Evolutionary conservation across 2,888 invertebrate genomes (phyloP).

Genomic region (Apamea anceps): DNA sequence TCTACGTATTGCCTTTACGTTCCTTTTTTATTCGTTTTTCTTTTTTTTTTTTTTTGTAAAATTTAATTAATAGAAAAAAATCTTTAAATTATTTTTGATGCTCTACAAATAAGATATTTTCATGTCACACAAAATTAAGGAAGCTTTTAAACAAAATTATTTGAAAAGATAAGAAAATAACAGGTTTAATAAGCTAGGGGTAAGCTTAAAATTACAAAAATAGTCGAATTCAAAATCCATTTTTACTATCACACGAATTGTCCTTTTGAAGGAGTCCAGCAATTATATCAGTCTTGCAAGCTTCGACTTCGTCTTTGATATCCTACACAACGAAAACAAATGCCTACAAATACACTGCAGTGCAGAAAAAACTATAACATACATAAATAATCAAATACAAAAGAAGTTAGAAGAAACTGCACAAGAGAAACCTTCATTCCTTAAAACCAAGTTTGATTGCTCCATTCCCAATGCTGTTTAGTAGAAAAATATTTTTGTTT

Average conservation of each 20-base stretch:
- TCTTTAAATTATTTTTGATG: conserved; percentile 19
- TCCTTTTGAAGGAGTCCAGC: conserved; percentile 86
- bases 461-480: conserved; percentile 32
- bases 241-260: conserved; percentile 79
- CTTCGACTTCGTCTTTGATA: conserved; percentile 81
- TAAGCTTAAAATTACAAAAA: conserved; percentile 80
- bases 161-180: conserved; percentile 38
- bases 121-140: conserved; percentile 21
- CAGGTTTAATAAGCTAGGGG: conserved; percentile 65
- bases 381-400: background rate
- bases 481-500: conserved; percentile 71
- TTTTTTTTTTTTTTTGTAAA: conserved; percentile 28
- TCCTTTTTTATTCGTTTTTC: conserved; percentile 46
- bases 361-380: conserved; percentile 38
- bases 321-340: conserved; percentile 61
- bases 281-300: conserved; percentile 87
- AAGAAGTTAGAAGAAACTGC: conserved; percentile 34
- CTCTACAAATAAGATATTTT: conserved; percentile 13
- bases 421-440: conserved; percentile 29
- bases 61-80: background rate
- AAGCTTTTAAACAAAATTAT: conserved; percentile 43
- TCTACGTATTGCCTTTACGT: conserved; percentile 67
- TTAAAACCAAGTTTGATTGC: conserved; percentile 22
- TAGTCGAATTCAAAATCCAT: conserved; percentile 81
- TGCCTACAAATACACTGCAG: conserved; percentile 40